phyloP scores from a whole-genome alignment of 1,140 invertebrate species.

The Meteorus sp. region DNA sequence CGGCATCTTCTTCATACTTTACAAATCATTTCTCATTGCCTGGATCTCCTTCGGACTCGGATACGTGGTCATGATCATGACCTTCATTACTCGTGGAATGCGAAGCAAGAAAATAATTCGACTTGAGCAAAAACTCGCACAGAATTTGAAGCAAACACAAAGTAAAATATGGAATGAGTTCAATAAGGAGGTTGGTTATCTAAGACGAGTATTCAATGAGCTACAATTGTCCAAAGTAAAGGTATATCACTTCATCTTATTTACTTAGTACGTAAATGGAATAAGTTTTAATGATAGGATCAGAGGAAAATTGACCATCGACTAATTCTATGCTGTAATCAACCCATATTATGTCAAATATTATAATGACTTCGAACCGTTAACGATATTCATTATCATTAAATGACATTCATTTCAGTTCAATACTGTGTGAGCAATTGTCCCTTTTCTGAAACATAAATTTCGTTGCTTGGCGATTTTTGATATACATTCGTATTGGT shows the following conservation, averaged over 20 bases:
- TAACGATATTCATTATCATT: too few species aligned
- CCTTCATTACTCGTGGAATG: conserved; percentile 77
- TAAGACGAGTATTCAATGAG: conserved; percentile 76
- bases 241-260: conserved; percentile 57
- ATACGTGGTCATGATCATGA: conserved; percentile 89
- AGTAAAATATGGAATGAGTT: conserved; percentile 77
- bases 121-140: conserved; percentile 75
- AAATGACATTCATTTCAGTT: too few species aligned
- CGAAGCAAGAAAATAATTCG: conserved; percentile 73
- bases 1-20: conserved; percentile 66
- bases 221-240: conserved; percentile 77
- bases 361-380: too few species aligned
- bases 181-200: conserved; percentile 72
- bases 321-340: too few species aligned
- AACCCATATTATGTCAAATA: too few species aligned
- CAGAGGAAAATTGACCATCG: too few species aligned
- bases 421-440: too few species aligned
- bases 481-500: too few species aligned
- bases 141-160: conserved; percentile 76
- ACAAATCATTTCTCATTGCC: conserved; percentile 74
- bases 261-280: neutral
- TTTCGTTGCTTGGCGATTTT: too few species aligned
- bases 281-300: too few species aligned
- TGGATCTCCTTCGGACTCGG: conserved; percentile 92
- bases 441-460: too few species aligned